phyloP scores from a whole-genome alignment of 1,140 invertebrate genomes.

The Drosophila sucinea region DNA sequence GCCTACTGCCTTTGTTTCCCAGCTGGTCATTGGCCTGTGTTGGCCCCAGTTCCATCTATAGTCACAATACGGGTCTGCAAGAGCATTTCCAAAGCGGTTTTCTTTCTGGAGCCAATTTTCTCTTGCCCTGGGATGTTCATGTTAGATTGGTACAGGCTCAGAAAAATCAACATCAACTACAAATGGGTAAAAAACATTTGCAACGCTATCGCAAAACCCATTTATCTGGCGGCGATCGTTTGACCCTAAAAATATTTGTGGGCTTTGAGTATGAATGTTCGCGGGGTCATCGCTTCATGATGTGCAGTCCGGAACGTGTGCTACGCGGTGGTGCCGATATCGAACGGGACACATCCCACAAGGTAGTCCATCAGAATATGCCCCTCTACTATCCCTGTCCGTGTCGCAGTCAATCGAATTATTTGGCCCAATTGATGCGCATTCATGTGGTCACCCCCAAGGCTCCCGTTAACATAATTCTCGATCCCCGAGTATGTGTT shows the following conservation, averaged over 20 bases:
- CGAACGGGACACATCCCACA: constrained; percentile 91
- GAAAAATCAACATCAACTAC: constrained; percentile 46
- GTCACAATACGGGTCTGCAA: constrained; percentile 92
- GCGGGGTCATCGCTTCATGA: constrained; percentile 96
- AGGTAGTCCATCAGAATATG: constrained; percentile 93
- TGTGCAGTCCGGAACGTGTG: constrained; percentile 93
- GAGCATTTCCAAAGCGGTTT: constrained; percentile 93
- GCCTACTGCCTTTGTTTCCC: constrained; percentile 93
- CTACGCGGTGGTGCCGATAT: constrained; percentile 90
- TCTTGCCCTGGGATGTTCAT: constrained; percentile 97
- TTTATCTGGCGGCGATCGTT: constrained; percentile 75
- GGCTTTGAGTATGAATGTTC: constrained; percentile 99
- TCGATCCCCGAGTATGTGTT: constrained; percentile 87
- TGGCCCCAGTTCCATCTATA: constrained; percentile 95
- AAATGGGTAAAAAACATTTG: constrained; percentile 53
- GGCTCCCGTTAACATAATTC: constrained; percentile 94
- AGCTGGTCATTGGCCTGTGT: constrained; percentile 97
- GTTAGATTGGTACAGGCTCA: constrained; percentile 85
- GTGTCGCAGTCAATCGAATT: constrained; percentile 88
- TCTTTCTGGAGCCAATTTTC: constrained; percentile 93
- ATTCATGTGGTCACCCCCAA: constrained; percentile 96
- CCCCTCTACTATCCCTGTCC: constrained; percentile 95
- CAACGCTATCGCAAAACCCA: constrained; percentile 67
- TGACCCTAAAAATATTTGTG: constrained; percentile 97
- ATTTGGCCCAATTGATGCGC: constrained; percentile 94